These are phyloP conservation scores for Trinectes maculatus DNA, from an alignment of 2,113 vertebrate species.

Conservation along the genomic window DNA sequence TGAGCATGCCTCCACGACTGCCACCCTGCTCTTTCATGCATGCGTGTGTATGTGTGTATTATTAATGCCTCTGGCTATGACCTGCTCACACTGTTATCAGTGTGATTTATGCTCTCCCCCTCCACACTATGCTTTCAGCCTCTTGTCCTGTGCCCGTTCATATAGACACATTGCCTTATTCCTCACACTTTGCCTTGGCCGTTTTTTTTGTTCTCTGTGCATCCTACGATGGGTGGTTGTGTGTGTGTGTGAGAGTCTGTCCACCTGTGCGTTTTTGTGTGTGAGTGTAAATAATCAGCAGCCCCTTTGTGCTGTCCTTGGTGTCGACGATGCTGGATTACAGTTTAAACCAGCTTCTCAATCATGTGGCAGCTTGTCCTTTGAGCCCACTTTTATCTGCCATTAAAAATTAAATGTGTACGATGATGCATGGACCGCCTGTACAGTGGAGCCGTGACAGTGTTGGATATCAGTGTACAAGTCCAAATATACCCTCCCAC, in stretches of 20 bases:
- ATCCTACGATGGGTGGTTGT: background rate
- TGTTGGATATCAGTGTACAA: slow-evolving; percentile 29
- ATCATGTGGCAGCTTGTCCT: slow-evolving; percentile 32
- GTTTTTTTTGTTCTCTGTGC: background rate
- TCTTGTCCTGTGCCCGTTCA: slow-evolving; percentile 49
- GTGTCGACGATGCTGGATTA: slow-evolving; percentile 36
- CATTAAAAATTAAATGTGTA: slow-evolving; percentile 58
- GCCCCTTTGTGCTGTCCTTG: slow-evolving; percentile 17
- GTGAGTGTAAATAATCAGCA: background rate
- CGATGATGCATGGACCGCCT: slow-evolving; percentile 46
- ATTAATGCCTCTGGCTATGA: slow-evolving; percentile 77
- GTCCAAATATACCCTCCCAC: slow-evolving; percentile 53
- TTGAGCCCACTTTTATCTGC: slow-evolving; percentile 58
- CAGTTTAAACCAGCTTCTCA: slow-evolving; percentile 43
- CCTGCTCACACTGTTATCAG: slow-evolving; percentile 75
- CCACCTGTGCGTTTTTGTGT: no score
- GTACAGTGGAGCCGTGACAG: slow-evolving; percentile 37
- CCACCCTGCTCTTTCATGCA: slow-evolving; percentile 45
- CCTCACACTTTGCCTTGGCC: slow-evolving; percentile 14
- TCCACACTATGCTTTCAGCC: slow-evolving; percentile 53
- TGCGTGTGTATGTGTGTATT: slow-evolving; percentile 62
- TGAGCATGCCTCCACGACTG: slow-evolving; percentile 53
- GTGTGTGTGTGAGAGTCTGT: background rate
- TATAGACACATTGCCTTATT: slow-evolving; percentile 50
- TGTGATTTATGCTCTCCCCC: slow-evolving; percentile 74